Evolutionary conservation across 2,113 vertebrate species (phyloP), one percentile per base, ranked within the genome.

Genomic region (Percopsis transmontana): DNA sequence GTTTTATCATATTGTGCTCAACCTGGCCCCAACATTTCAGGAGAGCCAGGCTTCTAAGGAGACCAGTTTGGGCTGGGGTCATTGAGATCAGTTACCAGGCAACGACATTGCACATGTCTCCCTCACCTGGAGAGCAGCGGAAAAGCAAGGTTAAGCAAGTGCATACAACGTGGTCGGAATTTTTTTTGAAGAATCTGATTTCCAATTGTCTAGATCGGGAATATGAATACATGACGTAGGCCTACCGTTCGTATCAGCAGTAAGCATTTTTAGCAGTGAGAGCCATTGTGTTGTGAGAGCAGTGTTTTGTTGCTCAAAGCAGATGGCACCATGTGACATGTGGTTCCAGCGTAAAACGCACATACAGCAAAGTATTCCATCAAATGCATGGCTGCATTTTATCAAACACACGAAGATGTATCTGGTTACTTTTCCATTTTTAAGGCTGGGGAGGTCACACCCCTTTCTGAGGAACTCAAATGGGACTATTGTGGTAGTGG

Each of bases 81-180:
- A 89, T 70, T 86, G 84, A 80, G 86, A 87, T 88, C 84, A 82
- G 70, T 89, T 88, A 85, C 80, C 70, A 83, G 75, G 77, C 77
- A 57, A 88, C 85, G 83, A 77, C 75, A 76, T 87, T 87, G 83
- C 72, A 85, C 86, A 85, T 84, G 82, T 88, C 90, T 85, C 90
- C 91, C 86, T 86, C 90, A 47, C 72, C 87, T 90, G 91, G 90
- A 74, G 85, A 80, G 53, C 39, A 74, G 40, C 74, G 84, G 85
- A 62, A 92, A 68, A 83, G 86, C 90, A 92, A 92, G 90, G 91
- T 92, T 91, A 92, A 91, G 82, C 84, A 81, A 92, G 89, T 92
- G 85, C 89, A 91, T 80, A 85, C 52, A 64, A 74, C 62, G 58
- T 54, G 82, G 79, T 81, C 39, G 52, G 65, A 11, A 73, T 15